These are phyloP conservation scores for Circaetus cinerascens DNA, from an alignment of 2,113 vertebrate genomes.

Conservation along the genomic window DNA sequence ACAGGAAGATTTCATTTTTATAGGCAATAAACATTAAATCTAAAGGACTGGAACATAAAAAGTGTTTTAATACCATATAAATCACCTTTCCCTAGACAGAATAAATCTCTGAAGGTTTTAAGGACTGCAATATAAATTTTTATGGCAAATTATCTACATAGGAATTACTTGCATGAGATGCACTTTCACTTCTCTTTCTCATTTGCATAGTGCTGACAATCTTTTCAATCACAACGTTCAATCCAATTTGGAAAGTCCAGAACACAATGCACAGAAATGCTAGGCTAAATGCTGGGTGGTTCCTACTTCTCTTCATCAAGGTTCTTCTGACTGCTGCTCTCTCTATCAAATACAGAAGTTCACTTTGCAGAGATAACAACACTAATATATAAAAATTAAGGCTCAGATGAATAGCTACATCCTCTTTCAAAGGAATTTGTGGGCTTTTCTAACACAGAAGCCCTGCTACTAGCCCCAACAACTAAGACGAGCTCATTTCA, in stretches of 20 bases:
- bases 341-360: neutral
- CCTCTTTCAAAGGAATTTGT: neutral
- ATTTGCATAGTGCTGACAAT: constrained; percentile 79
- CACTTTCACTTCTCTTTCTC: constrained; percentile 71
- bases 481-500: neutral
- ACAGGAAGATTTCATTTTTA: constrained; percentile 84
- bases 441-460: neutral
- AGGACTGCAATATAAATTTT: constrained; percentile 81
- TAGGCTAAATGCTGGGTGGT: neutral
- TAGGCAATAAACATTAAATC: constrained; percentile 87
- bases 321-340: neutral
- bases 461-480: neutral
- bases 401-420: neutral
- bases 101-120: constrained; percentile 81
- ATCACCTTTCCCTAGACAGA: constrained; percentile 82
- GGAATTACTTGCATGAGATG: constrained; percentile 81
- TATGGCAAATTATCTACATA: constrained; percentile 84
- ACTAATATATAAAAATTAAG: neutral
- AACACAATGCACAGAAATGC: neutral
- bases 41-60: constrained; percentile 85
- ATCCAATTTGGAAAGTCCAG: constrained; percentile 42
- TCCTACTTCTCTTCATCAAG: neutral
- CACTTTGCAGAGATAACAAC: neutral
- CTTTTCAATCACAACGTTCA: constrained; percentile 60
- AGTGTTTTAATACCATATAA: constrained; percentile 82